Evolutionary conservation across 2,888 invertebrate genomes (phyloP).

Genomic region (Trissolcus brochymenae): DNA sequence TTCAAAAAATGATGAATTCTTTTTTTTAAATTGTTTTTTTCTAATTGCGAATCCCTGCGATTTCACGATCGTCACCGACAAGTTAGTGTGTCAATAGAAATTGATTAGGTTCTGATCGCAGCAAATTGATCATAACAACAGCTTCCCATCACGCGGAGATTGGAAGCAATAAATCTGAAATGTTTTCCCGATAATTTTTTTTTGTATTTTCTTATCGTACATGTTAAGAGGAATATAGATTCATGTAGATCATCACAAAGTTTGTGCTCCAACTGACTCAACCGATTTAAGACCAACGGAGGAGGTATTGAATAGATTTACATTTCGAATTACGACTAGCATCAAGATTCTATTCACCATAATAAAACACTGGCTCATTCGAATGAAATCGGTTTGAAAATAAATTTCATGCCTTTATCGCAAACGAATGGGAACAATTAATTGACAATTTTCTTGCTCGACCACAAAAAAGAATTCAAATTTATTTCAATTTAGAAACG

Average conservation of each 20-base stretch:
- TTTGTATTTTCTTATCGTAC: slow-evolving; percentile 2
- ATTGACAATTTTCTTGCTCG: no score
- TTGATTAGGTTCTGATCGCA: slow-evolving; percentile 38
- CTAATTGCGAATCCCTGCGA: no score
- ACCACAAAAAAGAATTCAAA: no score
- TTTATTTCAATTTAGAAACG: no score
- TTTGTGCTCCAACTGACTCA: slow-evolving; percentile 12
- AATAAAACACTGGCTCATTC: neutral
- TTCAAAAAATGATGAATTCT: no score
- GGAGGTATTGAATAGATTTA: neutral
- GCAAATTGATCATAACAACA: slow-evolving; percentile 36
- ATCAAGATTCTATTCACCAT: slow-evolving; percentile 6
- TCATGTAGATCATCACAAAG: slow-evolving; percentile 21
- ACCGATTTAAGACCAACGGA: neutral
- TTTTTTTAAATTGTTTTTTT: no score
- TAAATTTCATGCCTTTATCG: no score
- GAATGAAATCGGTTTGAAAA: no score
- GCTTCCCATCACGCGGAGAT: slow-evolving; percentile 23
- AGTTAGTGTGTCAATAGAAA: slow-evolving; percentile 20
- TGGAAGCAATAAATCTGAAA: slow-evolving; percentile 15
- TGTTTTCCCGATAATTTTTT: neutral
- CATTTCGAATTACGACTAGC: neutral
- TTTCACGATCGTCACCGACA: neutral
- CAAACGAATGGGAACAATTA: no score
- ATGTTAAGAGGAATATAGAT: slow-evolving; percentile 6